Percentiles rank a stretch among this genome's conserved stretches.
phyloP scores from a whole-genome alignment of 2,888 invertebrate genomes.

The Rhyacophila evoluta region DNA sequence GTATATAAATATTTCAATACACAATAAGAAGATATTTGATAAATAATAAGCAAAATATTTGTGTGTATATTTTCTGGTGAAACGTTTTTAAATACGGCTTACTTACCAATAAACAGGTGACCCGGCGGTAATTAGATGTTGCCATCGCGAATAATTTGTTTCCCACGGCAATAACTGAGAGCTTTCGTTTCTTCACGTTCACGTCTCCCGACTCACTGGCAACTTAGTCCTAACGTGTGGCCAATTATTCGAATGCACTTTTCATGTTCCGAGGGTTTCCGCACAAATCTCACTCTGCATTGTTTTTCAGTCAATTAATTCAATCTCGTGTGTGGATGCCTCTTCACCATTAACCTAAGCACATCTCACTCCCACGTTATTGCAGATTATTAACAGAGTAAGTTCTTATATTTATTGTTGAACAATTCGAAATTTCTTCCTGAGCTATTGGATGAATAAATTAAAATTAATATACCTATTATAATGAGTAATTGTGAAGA shows the following conservation, averaged over 20 bases:
- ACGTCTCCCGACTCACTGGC: neutral
- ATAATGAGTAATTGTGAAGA: neutral
- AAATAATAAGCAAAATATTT: no score
- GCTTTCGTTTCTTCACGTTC: conserved; percentile 1
- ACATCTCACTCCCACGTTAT: neutral
- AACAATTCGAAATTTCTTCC: neutral
- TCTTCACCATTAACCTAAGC: neutral
- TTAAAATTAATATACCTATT: neutral
- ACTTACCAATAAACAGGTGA: conserved; percentile 10
- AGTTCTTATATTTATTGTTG: neutral
- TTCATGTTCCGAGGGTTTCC: neutral
- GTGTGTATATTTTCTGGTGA: no score
- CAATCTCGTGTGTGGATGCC: neutral
- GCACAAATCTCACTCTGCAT: neutral
- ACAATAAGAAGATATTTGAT: no score
- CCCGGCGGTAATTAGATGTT: neutral
- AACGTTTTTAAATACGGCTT: neutral
- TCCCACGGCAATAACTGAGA: neutral
- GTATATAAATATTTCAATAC: no score
- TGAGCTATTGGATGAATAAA: neutral
- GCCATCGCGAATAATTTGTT: neutral
- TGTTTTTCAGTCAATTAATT: neutral
- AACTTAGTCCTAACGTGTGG: neutral
- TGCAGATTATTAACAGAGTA: neutral
- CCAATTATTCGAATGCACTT: neutral